Base-by-base conservation (phyloP, 1,140 invertebrate species). In the Sycobia sp. region DNA sequence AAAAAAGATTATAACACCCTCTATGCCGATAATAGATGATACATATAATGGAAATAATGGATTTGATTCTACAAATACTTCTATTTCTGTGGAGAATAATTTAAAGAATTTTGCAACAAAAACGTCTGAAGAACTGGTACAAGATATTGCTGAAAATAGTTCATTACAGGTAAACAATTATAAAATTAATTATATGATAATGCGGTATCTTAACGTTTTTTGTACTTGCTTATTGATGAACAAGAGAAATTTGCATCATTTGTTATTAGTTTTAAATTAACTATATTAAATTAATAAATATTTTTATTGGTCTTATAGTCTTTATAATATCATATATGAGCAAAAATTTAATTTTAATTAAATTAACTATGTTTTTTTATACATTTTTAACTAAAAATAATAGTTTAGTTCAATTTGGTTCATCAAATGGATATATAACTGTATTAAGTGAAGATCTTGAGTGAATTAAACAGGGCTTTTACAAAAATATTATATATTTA, bases 11-110 rank as follows among this genome's bases (percentile, higher is more conserved):
- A 74, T 74, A 4, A 79, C 78, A 18, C 77, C 78, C 3, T 82
- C 79, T 5, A 80, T 82, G 80, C 77, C 79, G 14, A 78, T 81
- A 39, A 80, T 82, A 43, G 80, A 82, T 44, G 79, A 82, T 29
- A 59, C 63, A 18, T 80, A 49, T 23, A 62, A 47, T 39, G 34
- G 38, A 11, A 62, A 54, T 38, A 62, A 46, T 62, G 39, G 39
- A 46, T 62, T 53, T 54, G 50, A 62, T 54, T 54, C 59, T 25
- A 46, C 50, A 62, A 62, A 62, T 46, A 22, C 59, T 4, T 54
- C 41, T 34, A 4, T 50, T 51, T 20, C 34, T 34, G 20, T 14
- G 3, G 39, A 62, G 54, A 25, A 54, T 38, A 62, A 62, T 44
- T 44, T 60, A 13, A 43, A 14, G 13, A 57, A 44, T 22, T 56